Base-by-base conservation (phyloP, 2,888 invertebrate species). In the Ashinkailepas kermadecensis region DNA sequence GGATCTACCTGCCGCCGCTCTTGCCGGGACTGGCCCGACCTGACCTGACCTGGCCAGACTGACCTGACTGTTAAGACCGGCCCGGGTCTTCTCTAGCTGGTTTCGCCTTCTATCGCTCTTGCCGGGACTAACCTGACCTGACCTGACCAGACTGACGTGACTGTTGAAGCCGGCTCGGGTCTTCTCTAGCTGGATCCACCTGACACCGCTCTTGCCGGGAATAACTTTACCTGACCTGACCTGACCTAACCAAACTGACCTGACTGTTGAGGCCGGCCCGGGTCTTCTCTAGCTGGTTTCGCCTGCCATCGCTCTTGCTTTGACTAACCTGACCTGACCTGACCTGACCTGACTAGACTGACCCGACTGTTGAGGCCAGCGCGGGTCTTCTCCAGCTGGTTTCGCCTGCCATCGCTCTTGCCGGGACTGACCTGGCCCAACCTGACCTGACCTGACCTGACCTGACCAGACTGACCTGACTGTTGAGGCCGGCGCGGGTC, bases 121-220 rank as follows among this genome's bases (percentile, higher is more conserved):
- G n/a, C n/a, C n/a, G n/a, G n/a, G n/a, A n/a, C n/a, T n/a, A 11
- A 11, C n/a, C 7, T 6, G n/a, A 11, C 21, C 65, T 1, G 59
- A 12, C 59, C 11, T 4, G 83, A 58, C 82, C 83, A n/a, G n/a
- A n/a, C n/a, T n/a, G n/a, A n/a, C n/a, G n/a, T n/a, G n/a, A n/a
- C n/a, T n/a, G 74, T 81, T 83, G 18, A 83, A 81, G 21, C 82
- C 81, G 15, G 82, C 81, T 11, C 83, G 81, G 56, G 81, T 80
- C 9, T 74, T 65, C 78, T 84, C 84, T 7, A 82, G 81, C 56
- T 82, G 82, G 10, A 59, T 95, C 85, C 93, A 92, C 86, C n/a
- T n/a, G n/a, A n/a, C n/a, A n/a, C n/a, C n/a, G n/a, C n/a, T n/a
- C n/a, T n/a, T n/a, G n/a, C n/a, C n/a, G n/a, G n/a, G n/a, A n/a